These are phyloP conservation scores for Colletes collaris DNA, from an alignment of 2,888 invertebrate species.

Conservation along the genomic window DNA sequence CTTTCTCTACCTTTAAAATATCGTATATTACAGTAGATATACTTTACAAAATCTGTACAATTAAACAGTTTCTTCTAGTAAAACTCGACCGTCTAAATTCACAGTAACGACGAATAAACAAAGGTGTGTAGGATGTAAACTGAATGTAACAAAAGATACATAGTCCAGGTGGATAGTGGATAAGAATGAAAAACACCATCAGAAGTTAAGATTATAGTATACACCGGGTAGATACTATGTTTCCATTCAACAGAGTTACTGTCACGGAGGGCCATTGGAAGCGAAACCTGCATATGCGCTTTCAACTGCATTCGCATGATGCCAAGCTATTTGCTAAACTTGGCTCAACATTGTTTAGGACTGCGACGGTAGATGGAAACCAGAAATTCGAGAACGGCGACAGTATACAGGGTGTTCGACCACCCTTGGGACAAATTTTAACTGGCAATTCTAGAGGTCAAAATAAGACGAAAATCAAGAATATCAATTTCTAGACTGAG, in stretches of 20 bases:
- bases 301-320: conserved; percentile 60
- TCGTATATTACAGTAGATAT: neutral
- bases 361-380: neutral
- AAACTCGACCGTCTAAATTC: too few relatives aligned
- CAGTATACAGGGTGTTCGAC: too few relatives aligned
- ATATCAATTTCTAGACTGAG: too few relatives aligned
- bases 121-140: neutral
- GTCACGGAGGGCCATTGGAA: conserved; percentile 44
- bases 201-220: conserved; percentile 5
- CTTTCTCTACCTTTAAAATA: neutral
- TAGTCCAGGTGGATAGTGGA: neutral
- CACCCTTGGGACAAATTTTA: too few relatives aligned
- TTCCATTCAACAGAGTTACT: conserved; percentile 64
- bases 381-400: too few relatives aligned
- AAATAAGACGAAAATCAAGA: too few relatives aligned
- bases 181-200: neutral
- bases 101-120: too few relatives aligned
- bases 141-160: neutral
- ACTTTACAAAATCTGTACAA: conserved; percentile 2
- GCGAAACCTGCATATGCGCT: conserved; percentile 60
- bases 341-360: conserved; percentile 49
- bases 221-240: conserved; percentile 44
- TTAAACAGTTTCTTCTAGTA: too few relatives aligned
- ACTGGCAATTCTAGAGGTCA: too few relatives aligned
- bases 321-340: conserved; percentile 52